Evolutionary conservation across 1,140 invertebrate genomes (phyloP).

Genomic region (Leptinotarsa texana): DNA sequence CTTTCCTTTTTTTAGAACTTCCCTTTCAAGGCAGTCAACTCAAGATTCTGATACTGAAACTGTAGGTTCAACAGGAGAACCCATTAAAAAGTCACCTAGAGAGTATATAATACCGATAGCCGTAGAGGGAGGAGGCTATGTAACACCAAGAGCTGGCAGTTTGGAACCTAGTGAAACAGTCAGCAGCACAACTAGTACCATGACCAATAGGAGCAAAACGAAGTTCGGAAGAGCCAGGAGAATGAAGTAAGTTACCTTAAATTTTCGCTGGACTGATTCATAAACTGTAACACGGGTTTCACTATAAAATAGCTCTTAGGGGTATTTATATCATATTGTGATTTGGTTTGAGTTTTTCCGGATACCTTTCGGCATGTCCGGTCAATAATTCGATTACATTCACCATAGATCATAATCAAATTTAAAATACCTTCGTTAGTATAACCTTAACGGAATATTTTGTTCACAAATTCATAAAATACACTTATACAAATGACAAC

Average conservation of each 20-base stretch:
- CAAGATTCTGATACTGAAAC: constrained; percentile 70
- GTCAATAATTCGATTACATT: no score
- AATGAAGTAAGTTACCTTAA: constrained; percentile 57
- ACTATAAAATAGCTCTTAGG: no score
- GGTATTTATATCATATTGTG: no score
- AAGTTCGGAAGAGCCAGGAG: constrained; percentile 58
- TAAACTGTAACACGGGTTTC: no score
- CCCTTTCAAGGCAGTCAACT: constrained; percentile 69
- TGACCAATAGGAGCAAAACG: constrained; percentile 49
- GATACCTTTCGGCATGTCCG: no score
- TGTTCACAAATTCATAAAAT: no score
- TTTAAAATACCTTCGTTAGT: no score
- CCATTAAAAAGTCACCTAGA: constrained; percentile 82
- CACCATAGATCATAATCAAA: no score
- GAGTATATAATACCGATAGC: constrained; percentile 92
- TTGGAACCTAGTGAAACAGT: constrained; percentile 70
- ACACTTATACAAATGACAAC: no score
- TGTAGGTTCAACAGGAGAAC: constrained; percentile 61
- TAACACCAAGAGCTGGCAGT: constrained; percentile 76
- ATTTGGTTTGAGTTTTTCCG: no score
- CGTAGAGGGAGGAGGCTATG: constrained; percentile 83
- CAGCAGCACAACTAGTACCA: constrained; percentile 57
- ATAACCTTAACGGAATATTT: no score
- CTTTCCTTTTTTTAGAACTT: constrained; percentile 35
- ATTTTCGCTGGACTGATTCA: no score